Base-by-base conservation (phyloP, 23 tunicate genomes). In the Pegea sp. region DNA sequence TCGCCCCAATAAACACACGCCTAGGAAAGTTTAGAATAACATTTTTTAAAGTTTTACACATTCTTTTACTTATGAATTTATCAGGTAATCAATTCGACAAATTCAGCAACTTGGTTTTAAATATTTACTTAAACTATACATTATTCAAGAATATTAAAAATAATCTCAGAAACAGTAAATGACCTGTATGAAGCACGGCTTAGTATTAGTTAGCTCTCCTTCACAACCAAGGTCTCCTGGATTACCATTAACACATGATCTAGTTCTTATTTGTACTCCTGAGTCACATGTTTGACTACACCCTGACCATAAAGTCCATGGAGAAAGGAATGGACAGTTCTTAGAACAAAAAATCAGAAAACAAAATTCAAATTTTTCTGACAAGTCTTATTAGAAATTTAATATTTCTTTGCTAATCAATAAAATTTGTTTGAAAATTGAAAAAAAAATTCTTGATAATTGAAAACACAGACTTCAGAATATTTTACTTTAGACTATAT, bases 261-360 rank as follows among this genome's bases (percentile, higher is more conserved):
- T 30, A 22, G 20, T 16, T 30, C 70, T 31, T 0, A 2, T 26
- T 22, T 3, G 18, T 34, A 22, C 31, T 52, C 77, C 77, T 29
- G 29, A 34, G 2, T 53, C 60, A 26, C 77, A 70, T 3, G 61
- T 50, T 32, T 19, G 33, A 19, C 38, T 34, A 52, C 92, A 78
- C 22, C 32, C 52, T 20, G 73, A 64, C 77, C 69, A 78, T 22
- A n/a, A 5, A 2, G 61, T 46, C 92, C 92, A 78, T 28, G 32
- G 54, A 3, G 63, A 42, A 22, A 58, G 54, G 27, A 30, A 53
- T 13, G 92, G 92, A 31, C 92, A 78, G 13, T 51, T 51, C 69
- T 64, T n/a, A 5, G 22, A 54, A 23, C 22, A 0, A 56, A 18
- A 16, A 0, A 0, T 56, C 22, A 38, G 11, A 38, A 16, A 11